Conservation (phyloP, 23 tunicate species). For the Botrylloides violaceus region DNA sequence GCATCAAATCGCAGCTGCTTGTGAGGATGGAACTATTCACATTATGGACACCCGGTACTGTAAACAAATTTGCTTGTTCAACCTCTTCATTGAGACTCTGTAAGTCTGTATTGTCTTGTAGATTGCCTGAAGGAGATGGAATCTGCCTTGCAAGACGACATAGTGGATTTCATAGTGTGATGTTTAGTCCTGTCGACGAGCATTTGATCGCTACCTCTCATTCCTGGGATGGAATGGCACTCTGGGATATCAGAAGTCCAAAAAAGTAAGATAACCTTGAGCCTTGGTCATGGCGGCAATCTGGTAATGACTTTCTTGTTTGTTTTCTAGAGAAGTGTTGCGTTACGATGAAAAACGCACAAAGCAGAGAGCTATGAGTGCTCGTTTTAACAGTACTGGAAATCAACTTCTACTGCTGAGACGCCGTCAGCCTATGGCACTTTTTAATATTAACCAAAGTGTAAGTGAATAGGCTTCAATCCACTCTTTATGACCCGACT, state of each 20-base stretch:
- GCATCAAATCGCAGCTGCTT: slow-evolving; percentile 49
- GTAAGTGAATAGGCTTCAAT: slow-evolving; percentile 28
- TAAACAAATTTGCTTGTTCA: neutral
- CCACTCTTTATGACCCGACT: neutral
- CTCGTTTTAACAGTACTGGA: slow-evolving; percentile 51
- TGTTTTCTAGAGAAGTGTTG: slow-evolving; percentile 19
- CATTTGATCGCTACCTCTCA: slow-evolving; percentile 53
- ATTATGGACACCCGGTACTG: slow-evolving; percentile 53
- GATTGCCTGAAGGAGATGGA: slow-evolving; percentile 14
- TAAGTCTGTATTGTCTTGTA: neutral
- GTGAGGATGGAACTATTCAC: slow-evolving; percentile 64
- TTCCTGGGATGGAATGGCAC: slow-evolving; percentile 50
- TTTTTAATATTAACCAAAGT: slow-evolving; percentile 30
- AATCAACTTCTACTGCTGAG: slow-evolving; percentile 43
- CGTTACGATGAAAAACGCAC: slow-evolving; percentile 23
- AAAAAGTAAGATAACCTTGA: slow-evolving; percentile 24
- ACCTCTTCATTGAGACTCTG: too few species aligned
- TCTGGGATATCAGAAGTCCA: slow-evolving; percentile 77
- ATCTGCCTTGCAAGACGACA: slow-evolving; percentile 30
- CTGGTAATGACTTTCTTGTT: neutral
- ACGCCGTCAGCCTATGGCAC: slow-evolving; percentile 29
- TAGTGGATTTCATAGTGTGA: slow-evolving; percentile 58
- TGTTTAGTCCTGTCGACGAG: slow-evolving; percentile 60
- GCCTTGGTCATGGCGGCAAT: neutral
- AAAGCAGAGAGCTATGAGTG: slow-evolving; percentile 65